phyloP scores from a whole-genome alignment of 1,140 invertebrate species.

The Drosophila persimilis region DNA sequence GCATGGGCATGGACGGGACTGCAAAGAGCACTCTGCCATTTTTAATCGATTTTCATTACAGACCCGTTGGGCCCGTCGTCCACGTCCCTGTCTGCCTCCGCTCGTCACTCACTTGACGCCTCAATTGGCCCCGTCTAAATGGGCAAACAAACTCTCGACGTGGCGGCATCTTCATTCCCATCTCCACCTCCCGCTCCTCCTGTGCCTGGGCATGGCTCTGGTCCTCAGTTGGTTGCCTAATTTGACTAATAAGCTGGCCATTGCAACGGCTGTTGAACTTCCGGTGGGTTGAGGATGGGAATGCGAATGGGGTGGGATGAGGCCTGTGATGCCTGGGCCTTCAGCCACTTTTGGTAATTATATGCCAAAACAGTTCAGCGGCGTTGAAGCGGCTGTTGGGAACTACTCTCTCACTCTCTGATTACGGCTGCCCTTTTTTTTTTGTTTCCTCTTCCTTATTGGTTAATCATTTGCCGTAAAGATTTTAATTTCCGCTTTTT shows the following conservation, averaged over 20 bases:
- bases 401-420: slow-evolving; percentile 10
- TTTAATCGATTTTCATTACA: slow-evolving; percentile 80
- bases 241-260: slow-evolving; percentile 79
- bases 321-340: slow-evolving; percentile 23
- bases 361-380: slow-evolving; percentile 72
- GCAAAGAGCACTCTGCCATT: slow-evolving; percentile 40
- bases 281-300: slow-evolving; percentile 13
- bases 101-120: slow-evolving; percentile 76
- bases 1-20: slow-evolving; percentile 2
- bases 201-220: neutral
- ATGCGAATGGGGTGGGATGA: slow-evolving; percentile 16
- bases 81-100: slow-evolving; percentile 11
- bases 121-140: slow-evolving; percentile 73
- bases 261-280: slow-evolving; percentile 79
- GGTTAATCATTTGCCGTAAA: slow-evolving; percentile 81
- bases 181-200: neutral
- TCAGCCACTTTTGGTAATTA: slow-evolving; percentile 74
- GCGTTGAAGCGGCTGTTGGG: slow-evolving; percentile 48
- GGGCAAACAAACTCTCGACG: slow-evolving; percentile 63
- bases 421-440: slow-evolving; percentile 31
- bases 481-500: slow-evolving; percentile 80
- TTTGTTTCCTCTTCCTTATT: slow-evolving; percentile 58
- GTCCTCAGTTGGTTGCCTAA: slow-evolving; percentile 58
- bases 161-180: slow-evolving; percentile 24
- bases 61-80: slow-evolving; percentile 39